These are phyloP conservation scores for Druon quercuslanigerum DNA, from an alignment of 1,140 invertebrate species.

Conservation along the genomic window DNA sequence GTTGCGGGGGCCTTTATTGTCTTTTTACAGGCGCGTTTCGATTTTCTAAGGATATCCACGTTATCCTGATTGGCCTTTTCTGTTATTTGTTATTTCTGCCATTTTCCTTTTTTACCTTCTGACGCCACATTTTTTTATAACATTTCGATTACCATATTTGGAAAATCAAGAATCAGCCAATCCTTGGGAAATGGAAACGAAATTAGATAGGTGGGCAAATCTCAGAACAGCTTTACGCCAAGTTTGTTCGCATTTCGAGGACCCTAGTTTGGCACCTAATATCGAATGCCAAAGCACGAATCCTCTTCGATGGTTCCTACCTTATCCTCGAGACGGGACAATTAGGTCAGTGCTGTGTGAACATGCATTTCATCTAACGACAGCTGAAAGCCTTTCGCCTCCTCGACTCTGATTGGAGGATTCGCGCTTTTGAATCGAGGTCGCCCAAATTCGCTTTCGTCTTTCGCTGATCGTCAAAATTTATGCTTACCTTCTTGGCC, in stretches of 20 bases:
- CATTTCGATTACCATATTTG: neutral
- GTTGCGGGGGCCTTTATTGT: no score
- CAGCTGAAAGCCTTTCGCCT: constrained; percentile 47
- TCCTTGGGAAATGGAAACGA: constrained; percentile 43
- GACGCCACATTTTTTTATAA: no score
- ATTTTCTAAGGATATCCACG: no score
- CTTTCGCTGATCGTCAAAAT: constrained; percentile 36
- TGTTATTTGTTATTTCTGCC: no score
- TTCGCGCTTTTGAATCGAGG: constrained; percentile 16
- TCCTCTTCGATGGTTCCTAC: constrained; percentile 45
- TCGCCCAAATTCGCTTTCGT: constrained; percentile 42
- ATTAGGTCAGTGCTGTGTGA: constrained; percentile 62
- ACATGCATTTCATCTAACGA: constrained; percentile 59
- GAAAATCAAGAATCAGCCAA: neutral
- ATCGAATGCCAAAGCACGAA: constrained; percentile 58
- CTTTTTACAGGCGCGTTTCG: no score
- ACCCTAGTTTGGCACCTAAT: constrained; percentile 53
- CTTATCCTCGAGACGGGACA: constrained; percentile 55
- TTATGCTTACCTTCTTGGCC: neutral
- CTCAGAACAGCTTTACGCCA: constrained; percentile 33
- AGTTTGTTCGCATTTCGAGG: constrained; percentile 50
- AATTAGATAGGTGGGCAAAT: constrained; percentile 47
- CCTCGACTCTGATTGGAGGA: constrained; percentile 45
- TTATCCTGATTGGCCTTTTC: no score
- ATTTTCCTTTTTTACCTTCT: no score